Base-by-base conservation (phyloP, 2,797 vertebrate species). In the Halcyon leucocephala region DNA sequence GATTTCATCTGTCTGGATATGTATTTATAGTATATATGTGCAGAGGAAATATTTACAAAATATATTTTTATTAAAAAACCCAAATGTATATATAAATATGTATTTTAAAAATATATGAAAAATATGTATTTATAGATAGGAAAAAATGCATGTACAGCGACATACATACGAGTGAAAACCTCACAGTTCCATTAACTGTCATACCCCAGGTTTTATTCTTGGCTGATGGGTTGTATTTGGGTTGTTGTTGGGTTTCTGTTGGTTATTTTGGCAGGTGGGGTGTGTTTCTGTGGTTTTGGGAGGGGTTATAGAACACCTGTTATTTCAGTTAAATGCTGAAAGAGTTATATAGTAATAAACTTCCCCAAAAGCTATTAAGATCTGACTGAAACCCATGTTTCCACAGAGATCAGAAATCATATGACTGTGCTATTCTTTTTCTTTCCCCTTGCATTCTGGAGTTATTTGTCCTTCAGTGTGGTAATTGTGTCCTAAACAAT, bases 381-480 rank as follows among this genome's bases (percentile, higher is more conserved):
- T 85, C 61, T 89, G 26, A 3, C 62, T 62, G 51, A 80, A 70
- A 51, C 51, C n/a, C 62, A 5, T 88, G 24, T 88, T 90, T 81
- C 26, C 60, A 66, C 46, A 76, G 79, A 86, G 60, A 54, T 83
- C 52, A 83, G 42, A 81, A 81, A 66, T 78, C 60, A 55, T 24
- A 7, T 70, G 29, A 51, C 44, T 62, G 1, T 88, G 14, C 85
- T 72, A 28, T 28, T 83, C 33, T 92, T 11, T 88, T 93, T 81
- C 26, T 81, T 77, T 74, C 19, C 39, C 12, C 14, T 67, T 89
- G 39, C 29, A 35, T 92, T 92, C 65, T 92, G 69, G 57, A 86
- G 28, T 74, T 89, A 54, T 42, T 88, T 90, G 35, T 81, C 35
- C 35, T 92, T 81, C 73, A 90, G 12, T 86, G 35, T 89, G 57